Evolutionary conservation across 2,888 invertebrate genomes (phyloP).

Genomic region (Zootermopsis nevadensis): DNA sequence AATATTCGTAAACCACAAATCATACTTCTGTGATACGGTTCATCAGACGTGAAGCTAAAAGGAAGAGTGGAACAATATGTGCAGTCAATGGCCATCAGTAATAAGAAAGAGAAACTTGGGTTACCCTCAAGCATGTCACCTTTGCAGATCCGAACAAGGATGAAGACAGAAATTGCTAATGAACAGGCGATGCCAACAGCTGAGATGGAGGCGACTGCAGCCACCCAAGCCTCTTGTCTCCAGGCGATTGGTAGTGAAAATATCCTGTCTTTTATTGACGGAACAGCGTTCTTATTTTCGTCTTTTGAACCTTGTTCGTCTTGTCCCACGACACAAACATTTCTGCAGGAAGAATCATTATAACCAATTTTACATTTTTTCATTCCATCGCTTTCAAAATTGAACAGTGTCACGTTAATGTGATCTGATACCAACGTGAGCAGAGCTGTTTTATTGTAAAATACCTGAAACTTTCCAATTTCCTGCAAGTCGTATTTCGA

Average conservation of each 20-base stretch:
- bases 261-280: not conserved
- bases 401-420: not conserved
- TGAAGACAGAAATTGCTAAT: constrained; percentile 73
- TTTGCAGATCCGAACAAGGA: constrained; percentile 72
- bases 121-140: constrained; percentile 76
- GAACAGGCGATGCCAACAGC: constrained; percentile 74
- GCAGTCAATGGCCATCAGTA: constrained; percentile 63
- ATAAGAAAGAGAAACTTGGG: constrained; percentile 65
- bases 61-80: constrained; percentile 63
- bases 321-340: not conserved
- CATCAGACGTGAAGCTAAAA: constrained; percentile 61
- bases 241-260: constrained; percentile 49
- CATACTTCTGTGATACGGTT: constrained; percentile 48
- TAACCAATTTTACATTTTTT: not conserved
- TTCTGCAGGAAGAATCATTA: not conserved
- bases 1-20: constrained; percentile 71
- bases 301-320: not conserved
- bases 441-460: not conserved
- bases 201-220: constrained; percentile 74
- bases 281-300: not conserved
- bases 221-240: constrained; percentile 67
- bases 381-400: not conserved
- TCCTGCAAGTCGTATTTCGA: not conserved
- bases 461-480: not conserved
- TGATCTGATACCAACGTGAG: not conserved